A percentile compares a stretch with the other conserved stretches of the same genome.
phyloP scores from a whole-genome alignment of 1,140 invertebrate species.

The Drosophila arizonae region DNA sequence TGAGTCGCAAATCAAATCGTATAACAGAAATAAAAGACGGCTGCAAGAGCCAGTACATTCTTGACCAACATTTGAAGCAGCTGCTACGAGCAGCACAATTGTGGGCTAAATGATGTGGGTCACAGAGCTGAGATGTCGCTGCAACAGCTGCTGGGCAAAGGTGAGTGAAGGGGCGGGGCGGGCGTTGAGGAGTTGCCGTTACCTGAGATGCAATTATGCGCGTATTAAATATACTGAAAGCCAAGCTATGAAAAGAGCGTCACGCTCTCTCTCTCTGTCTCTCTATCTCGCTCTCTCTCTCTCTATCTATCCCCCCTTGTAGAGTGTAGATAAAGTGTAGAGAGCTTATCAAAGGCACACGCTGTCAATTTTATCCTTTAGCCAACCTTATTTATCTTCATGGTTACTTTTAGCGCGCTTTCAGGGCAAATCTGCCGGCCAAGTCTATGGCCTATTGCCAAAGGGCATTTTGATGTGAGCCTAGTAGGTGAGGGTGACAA shows the following conservation, averaged over 20 bases:
- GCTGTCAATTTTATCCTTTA: constrained; percentile 15
- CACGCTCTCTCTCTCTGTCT: not conserved
- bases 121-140: constrained; percentile 21
- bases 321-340: constrained; percentile 40
- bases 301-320: not conserved
- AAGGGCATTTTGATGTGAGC: constrained; percentile 32
- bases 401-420: constrained; percentile 41
- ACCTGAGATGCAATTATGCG: constrained; percentile 56
- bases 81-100: constrained; percentile 14
- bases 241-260: constrained; percentile 41
- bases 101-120: constrained; percentile 16
- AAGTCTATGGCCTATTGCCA: constrained; percentile 23
- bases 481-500: constrained; percentile 30
- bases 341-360: constrained; percentile 44
- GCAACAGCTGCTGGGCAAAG: constrained; percentile 30
- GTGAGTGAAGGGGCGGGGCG: not conserved
- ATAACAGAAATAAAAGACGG: constrained; percentile 1
- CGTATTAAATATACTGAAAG: constrained; percentile 52
- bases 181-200: not conserved
- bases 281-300: not conserved
- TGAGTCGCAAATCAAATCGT: constrained; percentile 33
- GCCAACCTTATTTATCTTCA: constrained; percentile 47
- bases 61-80: constrained; percentile 65
- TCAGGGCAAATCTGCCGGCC: constrained; percentile 14
- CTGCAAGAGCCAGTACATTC: constrained; percentile 31